phyloP scores from a whole-genome alignment of 2,888 invertebrate species.

The Dynastes tityus region DNA sequence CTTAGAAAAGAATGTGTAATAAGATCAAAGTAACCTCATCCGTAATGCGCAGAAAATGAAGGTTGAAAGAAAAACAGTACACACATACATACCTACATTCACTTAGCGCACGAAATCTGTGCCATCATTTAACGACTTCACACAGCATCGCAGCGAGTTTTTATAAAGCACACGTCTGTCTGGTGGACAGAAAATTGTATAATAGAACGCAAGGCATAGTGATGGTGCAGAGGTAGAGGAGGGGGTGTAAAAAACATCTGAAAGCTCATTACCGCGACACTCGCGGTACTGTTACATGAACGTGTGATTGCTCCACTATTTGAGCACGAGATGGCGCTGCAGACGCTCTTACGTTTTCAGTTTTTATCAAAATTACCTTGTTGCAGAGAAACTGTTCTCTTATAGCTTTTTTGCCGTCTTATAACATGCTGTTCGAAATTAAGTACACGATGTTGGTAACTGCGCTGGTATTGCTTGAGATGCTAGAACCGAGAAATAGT shows the following conservation, averaged over 20 bases:
- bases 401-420: no score
- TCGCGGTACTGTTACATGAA: background rate
- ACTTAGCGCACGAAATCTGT: background rate
- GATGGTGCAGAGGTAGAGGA: no score
- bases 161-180: background rate
- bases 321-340: constrained; percentile 4
- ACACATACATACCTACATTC: background rate
- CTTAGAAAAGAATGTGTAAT: background rate
- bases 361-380: background rate
- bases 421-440: no score
- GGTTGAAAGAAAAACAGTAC: no score
- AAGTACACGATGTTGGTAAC: no score
- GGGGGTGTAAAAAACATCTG: background rate
- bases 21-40: background rate
- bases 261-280: constrained; percentile 2
- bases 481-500: no score
- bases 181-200: background rate
- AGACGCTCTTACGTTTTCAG: background rate
- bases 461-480: no score
- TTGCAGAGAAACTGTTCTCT: background rate
- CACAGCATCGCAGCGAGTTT: background rate
- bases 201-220: no score
- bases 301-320: background rate
- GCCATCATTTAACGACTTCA: constrained; percentile 3
- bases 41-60: background rate